Conservation (phyloP, 2,888 invertebrate species). For the Dicycla oo region DNA sequence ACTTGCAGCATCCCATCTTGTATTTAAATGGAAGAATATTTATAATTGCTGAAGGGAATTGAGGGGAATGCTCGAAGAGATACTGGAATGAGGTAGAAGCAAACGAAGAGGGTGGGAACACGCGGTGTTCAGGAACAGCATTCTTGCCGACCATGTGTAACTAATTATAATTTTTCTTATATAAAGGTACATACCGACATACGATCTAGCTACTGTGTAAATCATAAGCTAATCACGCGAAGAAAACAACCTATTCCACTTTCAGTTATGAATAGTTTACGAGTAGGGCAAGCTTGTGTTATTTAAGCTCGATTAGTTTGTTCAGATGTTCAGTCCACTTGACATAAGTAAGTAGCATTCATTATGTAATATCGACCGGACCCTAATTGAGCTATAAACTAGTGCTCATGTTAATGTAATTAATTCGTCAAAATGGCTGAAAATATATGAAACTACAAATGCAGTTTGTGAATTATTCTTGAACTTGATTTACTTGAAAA, state of each 20-base stretch:
- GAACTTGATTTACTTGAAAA: neutral
- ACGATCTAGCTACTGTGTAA: neutral
- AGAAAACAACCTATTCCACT: neutral
- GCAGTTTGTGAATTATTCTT: neutral
- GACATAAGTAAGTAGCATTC: neutral
- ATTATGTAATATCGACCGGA: neutral
- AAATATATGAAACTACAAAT: neutral
- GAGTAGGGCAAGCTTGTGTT: neutral
- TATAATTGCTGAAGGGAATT: constrained; percentile 24
- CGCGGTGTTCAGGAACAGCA: neutral
- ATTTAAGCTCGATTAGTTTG: constrained; percentile 7
- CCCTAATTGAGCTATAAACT: constrained; percentile 21
- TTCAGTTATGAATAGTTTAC: neutral
- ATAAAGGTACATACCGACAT: too few relatives aligned
- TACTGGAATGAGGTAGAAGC: neutral
- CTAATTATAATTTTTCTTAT: too few relatives aligned
- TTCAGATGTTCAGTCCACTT: constrained; percentile 2
- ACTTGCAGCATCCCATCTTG: constrained; percentile 29
- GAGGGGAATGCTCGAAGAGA: neutral
- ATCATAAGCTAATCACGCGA: neutral
- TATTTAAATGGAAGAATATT: constrained; percentile 32
- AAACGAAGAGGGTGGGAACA: too few relatives aligned
- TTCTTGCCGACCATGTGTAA: neutral
- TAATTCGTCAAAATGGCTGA: neutral
- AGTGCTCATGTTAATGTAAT: neutral